Evolutionary conservation across 2,888 invertebrate genomes (phyloP).

Genomic region (Heteromurus nitidus): DNA sequence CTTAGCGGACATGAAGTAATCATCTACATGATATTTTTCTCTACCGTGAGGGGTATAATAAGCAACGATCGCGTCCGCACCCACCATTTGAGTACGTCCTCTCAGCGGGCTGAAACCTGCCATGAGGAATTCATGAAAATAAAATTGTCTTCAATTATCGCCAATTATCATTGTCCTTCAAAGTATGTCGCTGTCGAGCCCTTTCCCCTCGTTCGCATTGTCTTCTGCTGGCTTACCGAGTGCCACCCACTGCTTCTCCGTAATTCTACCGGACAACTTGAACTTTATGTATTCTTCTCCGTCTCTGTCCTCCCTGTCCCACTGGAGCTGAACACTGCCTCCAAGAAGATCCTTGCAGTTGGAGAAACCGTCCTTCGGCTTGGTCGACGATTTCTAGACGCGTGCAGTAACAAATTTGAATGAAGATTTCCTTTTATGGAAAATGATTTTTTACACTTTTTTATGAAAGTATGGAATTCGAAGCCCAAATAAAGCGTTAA

Average conservation of each 20-base stretch:
- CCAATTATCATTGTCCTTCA: constrained; percentile 56
- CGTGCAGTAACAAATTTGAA: too few species aligned
- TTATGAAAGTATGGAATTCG: constrained; percentile 72
- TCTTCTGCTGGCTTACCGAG: constrained; percentile 79
- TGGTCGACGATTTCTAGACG: too few species aligned
- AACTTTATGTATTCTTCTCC: constrained; percentile 85
- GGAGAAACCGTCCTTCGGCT: constrained; percentile 56
- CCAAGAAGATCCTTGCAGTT: constrained; percentile 91
- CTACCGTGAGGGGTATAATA: constrained; percentile 80
- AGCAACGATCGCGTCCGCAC: constrained; percentile 89
- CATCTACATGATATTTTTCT: constrained; percentile 83
- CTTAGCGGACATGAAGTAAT: constrained; percentile 88
- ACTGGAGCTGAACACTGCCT: constrained; percentile 89
- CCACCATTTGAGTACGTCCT: constrained; percentile 80
- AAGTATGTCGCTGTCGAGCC: not conserved
- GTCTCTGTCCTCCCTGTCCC: constrained; percentile 84
- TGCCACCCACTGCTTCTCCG: constrained; percentile 90
- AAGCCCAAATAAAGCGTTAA: not conserved
- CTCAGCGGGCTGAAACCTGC: constrained; percentile 71
- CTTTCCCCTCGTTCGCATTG: constrained; percentile 5
- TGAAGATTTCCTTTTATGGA: too few species aligned
- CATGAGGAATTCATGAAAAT: constrained; percentile 48
- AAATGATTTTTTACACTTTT: too few species aligned
- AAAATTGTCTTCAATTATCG: constrained; percentile 64
- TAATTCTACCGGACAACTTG: constrained; percentile 85